Base-by-base conservation (phyloP, 1,140 invertebrate species). In the Drosophila baimaii region DNA sequence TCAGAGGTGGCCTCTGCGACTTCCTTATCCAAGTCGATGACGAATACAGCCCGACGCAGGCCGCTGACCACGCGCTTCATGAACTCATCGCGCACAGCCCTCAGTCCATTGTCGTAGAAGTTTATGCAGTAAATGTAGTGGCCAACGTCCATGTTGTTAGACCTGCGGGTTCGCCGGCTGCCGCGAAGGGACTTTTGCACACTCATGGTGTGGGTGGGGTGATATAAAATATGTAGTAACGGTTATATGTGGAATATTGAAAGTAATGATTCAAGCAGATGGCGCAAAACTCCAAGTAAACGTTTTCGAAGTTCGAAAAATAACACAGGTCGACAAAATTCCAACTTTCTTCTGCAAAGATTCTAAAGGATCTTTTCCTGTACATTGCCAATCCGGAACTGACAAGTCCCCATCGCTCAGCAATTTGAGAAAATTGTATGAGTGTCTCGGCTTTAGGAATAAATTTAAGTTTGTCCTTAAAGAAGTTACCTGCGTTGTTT, bases 61-160 rank as follows among this genome's bases (percentile, higher is more conserved):
- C 84, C 84, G 6, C 43, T 25, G 31, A 54, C 58, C 5, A 81
- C 39, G 31, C 86, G 65, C 4, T 78, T 77, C 1, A 88, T 43
- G 9, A 69, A 88, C 62, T 84, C 84, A 52, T 88, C 61, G 0
- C 84, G 73, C n/a, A 90, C 62, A 17, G 80, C 85, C 27, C 4
- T 57, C 15, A 88, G 47, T 0, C 84, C 81, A 10, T 63, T 84
- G 39, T 88, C 84, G 27, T 88, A 75, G 51, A 88, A 88, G n/a
- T 90, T 84, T 4, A 88, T 12, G 33, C 83, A 86, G 54, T 79
- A 86, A 21, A 86, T 69, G 12, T 59, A 59, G 21, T 72, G 78
- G 4, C 46, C 15, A 1, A 6, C 0, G 5, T 31, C 17, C 2
- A 2, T 0, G 39, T 9, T 6, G 4, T n/a, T 5, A n/a, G 33